Base-by-base conservation (phyloP, 2,888 invertebrate species). In the Drosophila mimetica region DNA sequence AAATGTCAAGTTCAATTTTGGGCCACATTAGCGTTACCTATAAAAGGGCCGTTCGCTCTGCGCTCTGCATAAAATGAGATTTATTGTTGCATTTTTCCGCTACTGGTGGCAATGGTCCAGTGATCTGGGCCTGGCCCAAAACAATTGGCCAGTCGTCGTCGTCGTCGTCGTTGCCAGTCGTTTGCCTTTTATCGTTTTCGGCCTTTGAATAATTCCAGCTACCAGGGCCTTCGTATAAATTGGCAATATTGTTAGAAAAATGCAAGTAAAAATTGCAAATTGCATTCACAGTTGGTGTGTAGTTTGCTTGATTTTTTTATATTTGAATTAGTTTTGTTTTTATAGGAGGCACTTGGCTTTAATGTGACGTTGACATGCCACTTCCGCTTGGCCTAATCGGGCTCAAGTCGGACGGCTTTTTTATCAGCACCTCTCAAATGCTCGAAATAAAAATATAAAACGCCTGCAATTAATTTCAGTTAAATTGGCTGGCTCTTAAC, bases 1-100 rank as follows among this genome's bases (percentile, higher is more conserved):
- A 91, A 91, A 90, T 91, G 91, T 91, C 90, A 91, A 91, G 90
- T 91, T 90, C 90, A 91, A 81, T 89, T 90, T 90, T 89, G 90
- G 84, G 89, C 90, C 90, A 90, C 90, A 91, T 90, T 90, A 90
- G 90, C 90, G 89, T 90, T 91, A 88, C 87, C 90, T 91, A 91
- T 90, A 90, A 91, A 90, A 90, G 90, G 90, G 81, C 86, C 71
- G 89, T 73, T 79, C 59, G 65, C 70, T 71, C 58, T 77, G 79
- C 74, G 76, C 84, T 64, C 64, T 79, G 88, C 85, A 86, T 80
- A 84, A 89, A 83, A 88, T 89, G 87, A 90, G 90, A 89, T 89
- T 90, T 89, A 89, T 89, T 89, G 86, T 90, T 89, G 87, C 89
- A 81, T 77, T 83, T 76, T 89, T 76, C 74, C 77, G 58, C 71